phyloP scores from a whole-genome alignment of 2,113 vertebrate species.

The Sturnira hondurensis region DNA sequence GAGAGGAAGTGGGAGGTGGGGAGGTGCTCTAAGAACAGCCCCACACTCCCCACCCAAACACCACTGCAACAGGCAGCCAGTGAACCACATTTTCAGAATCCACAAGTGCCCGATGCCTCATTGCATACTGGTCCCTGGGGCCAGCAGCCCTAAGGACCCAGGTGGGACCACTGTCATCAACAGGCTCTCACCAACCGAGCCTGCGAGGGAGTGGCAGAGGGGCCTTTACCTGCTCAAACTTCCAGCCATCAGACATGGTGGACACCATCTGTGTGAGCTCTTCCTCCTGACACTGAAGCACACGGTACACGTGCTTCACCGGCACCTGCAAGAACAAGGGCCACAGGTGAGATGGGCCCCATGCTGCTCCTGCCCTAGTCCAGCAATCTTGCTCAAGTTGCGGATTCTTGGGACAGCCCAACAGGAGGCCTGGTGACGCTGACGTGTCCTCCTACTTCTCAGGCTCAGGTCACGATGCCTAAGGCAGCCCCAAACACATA shows the following conservation, averaged over 20 bases:
- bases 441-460: rapidly evolving
- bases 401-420: rapidly evolving
- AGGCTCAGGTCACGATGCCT: not conserved
- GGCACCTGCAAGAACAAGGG: slow-evolving; percentile 84
- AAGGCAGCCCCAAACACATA: not conserved
- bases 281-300: slow-evolving; percentile 98
- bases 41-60: too few relatives aligned
- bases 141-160: not conserved
- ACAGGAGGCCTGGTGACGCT: not conserved
- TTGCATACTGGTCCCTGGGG: not conserved
- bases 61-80: not conserved
- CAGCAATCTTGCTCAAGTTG: rapidly evolving
- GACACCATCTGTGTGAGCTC: slow-evolving; percentile 99
- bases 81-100: not conserved
- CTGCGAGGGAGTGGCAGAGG: not conserved
- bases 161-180: not conserved
- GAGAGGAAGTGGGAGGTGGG: not conserved
- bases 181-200: rapidly evolving
- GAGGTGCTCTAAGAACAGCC: not conserved
- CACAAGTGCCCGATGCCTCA: not conserved
- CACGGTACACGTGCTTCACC: slow-evolving; percentile 96
- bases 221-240: slow-evolving; percentile 94
- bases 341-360: not conserved
- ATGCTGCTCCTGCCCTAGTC: not conserved
- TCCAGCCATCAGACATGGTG: slow-evolving; percentile 99